A percentile compares a stretch with the other conserved stretches of the same genome.
These are phyloP conservation scores for Felis chaus DNA, from an alignment of 2,113 vertebrate genomes.

Conservation along the genomic window DNA sequence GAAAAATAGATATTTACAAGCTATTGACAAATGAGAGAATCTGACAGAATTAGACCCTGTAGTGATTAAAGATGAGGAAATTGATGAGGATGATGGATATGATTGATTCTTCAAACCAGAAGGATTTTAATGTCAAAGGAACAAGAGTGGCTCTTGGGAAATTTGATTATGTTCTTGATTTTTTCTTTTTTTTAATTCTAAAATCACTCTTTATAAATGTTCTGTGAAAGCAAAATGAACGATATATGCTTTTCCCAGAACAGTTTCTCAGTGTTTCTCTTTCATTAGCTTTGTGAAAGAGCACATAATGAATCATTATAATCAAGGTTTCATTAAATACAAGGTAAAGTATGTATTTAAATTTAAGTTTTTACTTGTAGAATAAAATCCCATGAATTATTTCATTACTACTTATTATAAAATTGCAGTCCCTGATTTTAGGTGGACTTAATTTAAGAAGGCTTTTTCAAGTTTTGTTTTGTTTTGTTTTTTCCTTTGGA, in stretches of 20 bases:
- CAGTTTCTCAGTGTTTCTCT: background rate
- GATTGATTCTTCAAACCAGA: background rate
- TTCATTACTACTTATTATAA: background rate
- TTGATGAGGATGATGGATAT: background rate
- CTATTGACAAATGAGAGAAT: background rate
- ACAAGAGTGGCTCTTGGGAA: background rate
- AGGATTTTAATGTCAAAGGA: background rate
- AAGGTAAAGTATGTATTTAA: background rate
- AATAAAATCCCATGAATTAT: background rate
- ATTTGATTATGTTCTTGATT: background rate
- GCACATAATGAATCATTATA: background rate
- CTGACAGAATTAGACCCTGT: background rate
- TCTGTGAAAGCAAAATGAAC: background rate
- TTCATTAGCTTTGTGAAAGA: background rate
- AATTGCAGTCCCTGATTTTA: background rate
- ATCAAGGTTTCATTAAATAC: background rate
- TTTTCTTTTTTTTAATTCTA: background rate
- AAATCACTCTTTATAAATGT: background rate
- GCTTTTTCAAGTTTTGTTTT: background rate
- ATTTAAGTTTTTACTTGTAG: background rate
- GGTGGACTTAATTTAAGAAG: background rate
- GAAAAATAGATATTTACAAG: background rate
- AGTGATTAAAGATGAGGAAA: background rate
- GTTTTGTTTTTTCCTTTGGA: background rate
- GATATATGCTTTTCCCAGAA: background rate